Evolutionary conservation across 2,797 vertebrate genomes (phyloP), one percentile per base, ranked within the genome.

Genomic region (Melopsittacus undulatus): DNA sequence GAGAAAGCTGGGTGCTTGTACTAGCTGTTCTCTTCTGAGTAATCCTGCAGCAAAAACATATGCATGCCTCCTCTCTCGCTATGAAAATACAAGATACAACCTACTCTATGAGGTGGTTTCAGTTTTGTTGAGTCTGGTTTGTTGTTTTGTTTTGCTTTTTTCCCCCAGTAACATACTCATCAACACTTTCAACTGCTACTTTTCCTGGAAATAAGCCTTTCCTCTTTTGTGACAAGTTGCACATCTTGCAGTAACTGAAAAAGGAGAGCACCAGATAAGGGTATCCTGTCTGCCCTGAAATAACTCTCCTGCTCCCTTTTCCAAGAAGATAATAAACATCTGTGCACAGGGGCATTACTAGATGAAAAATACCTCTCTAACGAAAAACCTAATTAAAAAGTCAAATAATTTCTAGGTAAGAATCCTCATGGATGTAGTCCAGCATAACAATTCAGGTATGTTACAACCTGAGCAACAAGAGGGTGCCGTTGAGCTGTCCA

Each of bases 271-370:
- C 69, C 67, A 90, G 94, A 92, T 91, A 81, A 92, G 79, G 74
- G 64, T 40, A 88, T 89, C 79, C 91, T 96, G 63, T 77, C 83
- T 91, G 77, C 40, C 76, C 72, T 85, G 30, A 94, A 95, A 68
- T 90, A 91, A 89, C 69, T 87, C 49, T 68, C 36, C n/a, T 86
- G 52, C 54, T 95, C 95, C 94, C 87, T 89, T 95, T 94, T 90
- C 38, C 64, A 75, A 83, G 45, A 74, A 86, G 92, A 93, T 94
- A 96, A 96, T 79, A 81, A 95, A 91, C 70, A 95, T 82, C 79
- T 95, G 91, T 51, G 66, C 13, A 3, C 49, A 75, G 1, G 4
- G 69, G 42, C 57, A 27, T 63, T 42, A 43, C 46, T 57, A 45
- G 38, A 76, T 1, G 9, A 85, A 83, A 51, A 17, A 40, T 81